Conservation (phyloP, 92 coral and sea anemone genomes). For the Siderastrea radians region DNA sequence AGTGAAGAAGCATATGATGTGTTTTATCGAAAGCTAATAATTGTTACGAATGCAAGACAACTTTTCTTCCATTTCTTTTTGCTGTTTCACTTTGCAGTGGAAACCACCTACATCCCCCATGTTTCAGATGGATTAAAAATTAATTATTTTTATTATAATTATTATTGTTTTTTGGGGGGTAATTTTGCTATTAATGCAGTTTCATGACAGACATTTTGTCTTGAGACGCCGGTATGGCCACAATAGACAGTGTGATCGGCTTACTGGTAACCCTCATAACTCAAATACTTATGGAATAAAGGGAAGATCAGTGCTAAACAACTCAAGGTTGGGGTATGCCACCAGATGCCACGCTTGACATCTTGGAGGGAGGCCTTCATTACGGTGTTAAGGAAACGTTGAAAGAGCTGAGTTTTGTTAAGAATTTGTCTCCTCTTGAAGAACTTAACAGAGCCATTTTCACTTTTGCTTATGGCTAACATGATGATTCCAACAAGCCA, state of each 20-base stretch:
- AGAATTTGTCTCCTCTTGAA: background rate
- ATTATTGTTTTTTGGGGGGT: too few species aligned
- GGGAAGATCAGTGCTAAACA: background rate
- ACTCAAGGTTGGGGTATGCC: constrained; percentile 45
- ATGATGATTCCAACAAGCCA: constrained; percentile 49
- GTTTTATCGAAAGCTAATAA: too few species aligned
- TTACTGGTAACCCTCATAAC: background rate
- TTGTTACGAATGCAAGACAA: too few species aligned
- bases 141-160: too few species aligned
- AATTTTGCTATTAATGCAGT: background rate
- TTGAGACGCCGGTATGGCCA: background rate
- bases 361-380: constrained; percentile 52
- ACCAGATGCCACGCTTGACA: constrained; percentile 58
- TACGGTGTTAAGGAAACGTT: constrained; percentile 25
- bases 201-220: background rate
- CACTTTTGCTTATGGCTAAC: constrained; percentile 46
- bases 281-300: background rate
- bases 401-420: background rate
- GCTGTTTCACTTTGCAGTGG: too few species aligned
- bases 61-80: too few species aligned
- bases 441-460: constrained; percentile 25
- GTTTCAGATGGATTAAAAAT: too few species aligned
- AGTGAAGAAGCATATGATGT: too few species aligned
- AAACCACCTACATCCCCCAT: too few species aligned
- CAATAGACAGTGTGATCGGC: background rate